phyloP scores from a whole-genome alignment of 2,113 vertebrate genomes.

The Chelonoidis abingdonii region DNA sequence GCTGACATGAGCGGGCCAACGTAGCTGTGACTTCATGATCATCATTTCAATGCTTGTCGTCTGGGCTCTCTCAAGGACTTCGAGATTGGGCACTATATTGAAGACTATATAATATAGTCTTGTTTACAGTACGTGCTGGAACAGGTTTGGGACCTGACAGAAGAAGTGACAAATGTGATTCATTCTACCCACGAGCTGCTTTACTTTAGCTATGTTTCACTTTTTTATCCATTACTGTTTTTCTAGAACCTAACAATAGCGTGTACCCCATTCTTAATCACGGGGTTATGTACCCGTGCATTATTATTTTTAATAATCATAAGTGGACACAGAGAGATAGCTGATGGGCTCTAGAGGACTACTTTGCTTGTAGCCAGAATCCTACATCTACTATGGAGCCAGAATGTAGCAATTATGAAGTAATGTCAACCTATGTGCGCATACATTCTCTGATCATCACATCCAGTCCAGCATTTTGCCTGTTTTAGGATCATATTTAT shows the following conservation, averaged over 20 bases:
- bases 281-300: background rate
- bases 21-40: too few relatives aligned
- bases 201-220: background rate
- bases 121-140: background rate
- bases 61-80: too few relatives aligned
- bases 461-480: background rate
- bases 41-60: too few relatives aligned
- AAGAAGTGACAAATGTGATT: background rate
- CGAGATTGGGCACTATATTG: background rate
- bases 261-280: background rate
- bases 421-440: background rate
- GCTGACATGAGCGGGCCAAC: too few relatives aligned
- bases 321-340: background rate
- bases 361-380: background rate
- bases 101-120: background rate
- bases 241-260: background rate
- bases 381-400: background rate
- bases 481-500: accelerated
- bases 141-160: background rate
- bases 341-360: background rate
- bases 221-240: background rate
- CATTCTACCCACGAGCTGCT: accelerated
- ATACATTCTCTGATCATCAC: background rate
- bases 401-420: background rate
- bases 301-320: background rate